Evolutionary conservation across 2,888 invertebrate species (phyloP).

Genomic region (Orchestes rusci): DNA sequence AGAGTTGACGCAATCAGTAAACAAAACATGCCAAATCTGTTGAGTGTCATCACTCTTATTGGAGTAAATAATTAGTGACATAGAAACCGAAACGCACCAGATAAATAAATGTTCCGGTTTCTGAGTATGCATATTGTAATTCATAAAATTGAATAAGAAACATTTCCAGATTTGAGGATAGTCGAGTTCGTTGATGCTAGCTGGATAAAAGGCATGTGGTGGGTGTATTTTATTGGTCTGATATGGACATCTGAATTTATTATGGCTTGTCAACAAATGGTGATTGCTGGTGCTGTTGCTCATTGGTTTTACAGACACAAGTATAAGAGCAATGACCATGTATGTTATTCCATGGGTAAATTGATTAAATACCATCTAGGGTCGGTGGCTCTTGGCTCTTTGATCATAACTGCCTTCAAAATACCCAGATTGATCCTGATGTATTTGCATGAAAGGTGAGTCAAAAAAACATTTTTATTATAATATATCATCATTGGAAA

Average conservation of each 20-base stretch:
- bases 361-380: conserved; percentile 64
- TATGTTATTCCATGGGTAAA: conserved; percentile 65
- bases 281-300: conserved; percentile 58
- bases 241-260: conserved; percentile 65
- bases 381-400: conserved; percentile 68
- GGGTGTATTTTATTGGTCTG: conserved; percentile 83
- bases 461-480: not conserved
- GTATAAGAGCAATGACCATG: conserved; percentile 58
- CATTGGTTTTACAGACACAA: conserved; percentile 75
- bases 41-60: too few relatives aligned
- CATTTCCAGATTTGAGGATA: conserved; percentile 51
- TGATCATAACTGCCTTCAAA: conserved; percentile 66
- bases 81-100: too few relatives aligned
- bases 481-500: too few relatives aligned
- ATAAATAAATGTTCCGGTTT: too few relatives aligned
- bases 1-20: too few relatives aligned
- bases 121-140: too few relatives aligned
- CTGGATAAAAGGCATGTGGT: conserved; percentile 89
- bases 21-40: too few relatives aligned
- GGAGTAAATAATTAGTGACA: too few relatives aligned
- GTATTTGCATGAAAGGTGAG: conserved; percentile 36
- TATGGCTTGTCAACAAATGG: conserved; percentile 61
- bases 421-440: conserved; percentile 50
- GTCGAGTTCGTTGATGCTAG: conserved; percentile 69
- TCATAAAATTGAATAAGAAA: too few relatives aligned